Evolutionary conservation across 2,113 vertebrate species (phyloP).

Genomic region (Hippocampus zosterae): DNA sequence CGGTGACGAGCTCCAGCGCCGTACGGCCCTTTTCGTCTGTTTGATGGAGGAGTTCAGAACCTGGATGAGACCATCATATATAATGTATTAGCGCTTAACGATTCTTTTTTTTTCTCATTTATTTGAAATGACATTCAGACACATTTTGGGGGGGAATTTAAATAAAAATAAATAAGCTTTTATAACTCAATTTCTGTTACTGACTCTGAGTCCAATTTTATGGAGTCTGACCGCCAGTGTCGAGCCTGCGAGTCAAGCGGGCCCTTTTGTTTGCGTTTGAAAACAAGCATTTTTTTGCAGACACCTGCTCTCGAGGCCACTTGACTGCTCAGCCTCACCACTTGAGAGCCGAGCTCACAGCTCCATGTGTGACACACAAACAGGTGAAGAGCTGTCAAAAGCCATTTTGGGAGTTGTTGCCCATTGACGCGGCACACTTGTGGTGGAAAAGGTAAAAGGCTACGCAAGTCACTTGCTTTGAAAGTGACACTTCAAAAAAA

Average conservation of each 20-base stretch:
- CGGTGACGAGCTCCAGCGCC: constrained; percentile 77
- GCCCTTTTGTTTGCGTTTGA: constrained; percentile 65
- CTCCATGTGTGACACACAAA: constrained; percentile 37
- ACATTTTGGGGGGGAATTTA: too few species aligned
- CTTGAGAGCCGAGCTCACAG: constrained; percentile 52
- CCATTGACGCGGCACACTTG: neutral
- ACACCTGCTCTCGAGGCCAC: constrained; percentile 67
- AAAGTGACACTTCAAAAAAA: constrained; percentile 9
- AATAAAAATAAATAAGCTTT: too few species aligned
- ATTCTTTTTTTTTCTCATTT: too few species aligned
- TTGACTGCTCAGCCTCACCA: constrained; percentile 68
- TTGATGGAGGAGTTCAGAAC: constrained; percentile 79
- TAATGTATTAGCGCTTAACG: too few species aligned
- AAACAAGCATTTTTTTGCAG: constrained; percentile 56
- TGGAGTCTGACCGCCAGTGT: constrained; percentile 35
- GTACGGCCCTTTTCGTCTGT: constrained; percentile 65
- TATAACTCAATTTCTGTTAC: too few species aligned
- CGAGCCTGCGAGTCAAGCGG: constrained; percentile 50
- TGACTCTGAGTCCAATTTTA: constrained; percentile 36
- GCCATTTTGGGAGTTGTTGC: constrained; percentile 3
- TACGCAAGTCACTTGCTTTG: constrained; percentile 7
- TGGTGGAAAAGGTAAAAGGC: constrained; percentile 25
- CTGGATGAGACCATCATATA: constrained; percentile 61
- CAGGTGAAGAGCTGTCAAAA: constrained; percentile 46
- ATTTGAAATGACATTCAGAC: too few species aligned